Conservation (phyloP, 2,888 invertebrate species). For the Megamerina dolium region DNA sequence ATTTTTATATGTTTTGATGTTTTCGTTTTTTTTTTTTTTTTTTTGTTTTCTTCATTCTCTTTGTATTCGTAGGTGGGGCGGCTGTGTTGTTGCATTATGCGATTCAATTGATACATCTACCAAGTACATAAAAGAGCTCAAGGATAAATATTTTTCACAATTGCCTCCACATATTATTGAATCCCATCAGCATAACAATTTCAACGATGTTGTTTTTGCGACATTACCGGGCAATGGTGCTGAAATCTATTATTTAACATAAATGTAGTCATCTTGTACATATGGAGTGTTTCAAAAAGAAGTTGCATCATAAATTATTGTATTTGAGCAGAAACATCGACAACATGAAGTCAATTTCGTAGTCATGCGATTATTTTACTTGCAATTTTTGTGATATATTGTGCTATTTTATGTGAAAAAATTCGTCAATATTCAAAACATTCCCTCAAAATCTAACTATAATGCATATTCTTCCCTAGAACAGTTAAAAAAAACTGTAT, state of each 20-base stretch:
- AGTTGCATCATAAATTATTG: neutral
- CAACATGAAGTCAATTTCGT: too few species aligned
- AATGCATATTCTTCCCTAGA: too few species aligned
- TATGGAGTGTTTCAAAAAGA: too few species aligned
- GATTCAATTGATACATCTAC: conserved; percentile 56
- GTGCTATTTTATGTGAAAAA: too few species aligned
- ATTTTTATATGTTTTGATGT: neutral
- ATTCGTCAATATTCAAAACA: too few species aligned
- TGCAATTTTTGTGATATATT: too few species aligned
- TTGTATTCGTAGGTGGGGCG: conserved; percentile 82
- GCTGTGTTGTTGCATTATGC: conserved; percentile 77
- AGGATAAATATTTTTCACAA: conserved; percentile 63
- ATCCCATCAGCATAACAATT: conserved; percentile 49
- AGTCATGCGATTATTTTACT: too few species aligned
- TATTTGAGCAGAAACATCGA: conserved; percentile 5
- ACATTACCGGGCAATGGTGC: conserved; percentile 53
- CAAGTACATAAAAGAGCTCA: conserved; percentile 63
- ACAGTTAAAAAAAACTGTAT: too few species aligned
- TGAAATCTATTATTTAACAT: too few species aligned
- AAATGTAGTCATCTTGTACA: too few species aligned
- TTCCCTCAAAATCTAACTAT: too few species aligned
- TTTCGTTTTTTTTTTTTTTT: conserved; percentile 13
- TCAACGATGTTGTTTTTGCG: conserved; percentile 61
- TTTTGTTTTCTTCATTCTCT: too few species aligned
- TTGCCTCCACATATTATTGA: conserved; percentile 48